A percentile compares a stretch with the other conserved stretches of the same genome.
These are phyloP conservation scores for Callyntrura guangdongensis DNA, from an alignment of 2,888 invertebrate genomes.

Conservation along the genomic window DNA sequence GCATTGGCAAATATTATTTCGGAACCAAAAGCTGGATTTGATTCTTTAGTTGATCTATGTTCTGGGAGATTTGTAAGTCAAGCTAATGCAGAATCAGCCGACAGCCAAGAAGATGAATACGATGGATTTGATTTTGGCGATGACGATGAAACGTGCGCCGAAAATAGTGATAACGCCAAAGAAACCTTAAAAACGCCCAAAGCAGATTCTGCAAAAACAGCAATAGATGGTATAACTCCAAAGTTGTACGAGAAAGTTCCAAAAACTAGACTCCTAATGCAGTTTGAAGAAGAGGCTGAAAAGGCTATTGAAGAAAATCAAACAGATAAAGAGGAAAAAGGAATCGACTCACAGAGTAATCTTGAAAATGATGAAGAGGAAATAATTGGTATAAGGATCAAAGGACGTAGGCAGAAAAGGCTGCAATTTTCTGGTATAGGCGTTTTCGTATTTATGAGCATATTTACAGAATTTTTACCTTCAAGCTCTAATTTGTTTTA, in stretches of 20 bases:
- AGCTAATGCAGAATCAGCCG: neutral
- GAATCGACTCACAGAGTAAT: constrained; percentile 15
- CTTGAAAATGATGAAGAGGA: constrained; percentile 83
- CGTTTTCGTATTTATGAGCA: constrained; percentile 61
- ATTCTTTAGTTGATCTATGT: constrained; percentile 86
- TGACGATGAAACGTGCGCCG: constrained; percentile 83
- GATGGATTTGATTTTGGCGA: constrained; percentile 79
- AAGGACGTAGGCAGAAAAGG: constrained; percentile 85
- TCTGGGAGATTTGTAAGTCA: constrained; percentile 88
- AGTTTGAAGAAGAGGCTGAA: constrained; percentile 58
- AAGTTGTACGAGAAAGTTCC: constrained; percentile 67
- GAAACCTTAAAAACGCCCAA: constrained; percentile 11
- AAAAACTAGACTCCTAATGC: constrained; percentile 55
- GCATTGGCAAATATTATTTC: constrained; percentile 56
- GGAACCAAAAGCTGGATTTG: constrained; percentile 68
- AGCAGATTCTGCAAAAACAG: constrained; percentile 17
- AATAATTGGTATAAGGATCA: constrained; percentile 4
- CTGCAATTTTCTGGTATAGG: constrained; percentile 87
- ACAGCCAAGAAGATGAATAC: constrained; percentile 81
- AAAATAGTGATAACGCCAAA: constrained; percentile 82
- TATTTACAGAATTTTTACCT: neutral
- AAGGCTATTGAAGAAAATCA: neutral
- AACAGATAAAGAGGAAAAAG: neutral
- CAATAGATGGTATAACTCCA: constrained; percentile 60
- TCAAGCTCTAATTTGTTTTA: neutral